phyloP scores from a whole-genome alignment of 2,113 vertebrate species.

The Lampris incognitus region DNA sequence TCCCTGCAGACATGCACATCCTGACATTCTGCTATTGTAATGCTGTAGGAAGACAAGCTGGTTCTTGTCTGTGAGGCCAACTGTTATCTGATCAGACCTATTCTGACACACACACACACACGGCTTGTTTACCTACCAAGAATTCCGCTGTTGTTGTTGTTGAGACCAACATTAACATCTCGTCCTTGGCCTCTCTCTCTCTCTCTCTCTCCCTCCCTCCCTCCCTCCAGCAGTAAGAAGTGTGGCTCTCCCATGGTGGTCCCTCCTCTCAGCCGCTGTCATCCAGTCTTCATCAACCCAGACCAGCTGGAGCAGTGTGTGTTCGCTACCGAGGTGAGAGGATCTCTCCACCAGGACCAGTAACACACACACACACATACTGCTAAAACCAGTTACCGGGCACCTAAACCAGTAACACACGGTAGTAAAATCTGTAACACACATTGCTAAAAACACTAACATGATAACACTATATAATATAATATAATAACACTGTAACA shows the following conservation, averaged over 20 bases:
- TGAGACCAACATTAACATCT: no score
- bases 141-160: not conserved
- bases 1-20: not conserved
- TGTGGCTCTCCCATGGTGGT: slow-evolving; percentile 68
- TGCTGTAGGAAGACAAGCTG: not conserved
- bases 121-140: not conserved
- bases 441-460: no score
- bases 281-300: slow-evolving; percentile 81
- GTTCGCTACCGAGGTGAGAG: slow-evolving; percentile 87
- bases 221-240: slow-evolving; percentile 69
- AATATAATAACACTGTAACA: no score
- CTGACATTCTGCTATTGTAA: not conserved
- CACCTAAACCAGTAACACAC: no score
- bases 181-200: slow-evolving; percentile 19
- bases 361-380: not conserved
- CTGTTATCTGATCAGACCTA: slow-evolving; percentile 9
- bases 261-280: slow-evolving; percentile 71
- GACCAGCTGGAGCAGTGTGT: slow-evolving; percentile 82
- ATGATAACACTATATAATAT: no score
- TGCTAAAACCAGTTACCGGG: no score
- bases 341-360: not conserved
- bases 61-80: not conserved
- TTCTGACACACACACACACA: not conserved
- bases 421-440: no score
- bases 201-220: slow-evolving; percentile 10